Percentiles rank a stretch among this genome's conserved stretches.
Conservation (phyloP, 2,888 invertebrate species). For the Augiades crinisus region DNA sequence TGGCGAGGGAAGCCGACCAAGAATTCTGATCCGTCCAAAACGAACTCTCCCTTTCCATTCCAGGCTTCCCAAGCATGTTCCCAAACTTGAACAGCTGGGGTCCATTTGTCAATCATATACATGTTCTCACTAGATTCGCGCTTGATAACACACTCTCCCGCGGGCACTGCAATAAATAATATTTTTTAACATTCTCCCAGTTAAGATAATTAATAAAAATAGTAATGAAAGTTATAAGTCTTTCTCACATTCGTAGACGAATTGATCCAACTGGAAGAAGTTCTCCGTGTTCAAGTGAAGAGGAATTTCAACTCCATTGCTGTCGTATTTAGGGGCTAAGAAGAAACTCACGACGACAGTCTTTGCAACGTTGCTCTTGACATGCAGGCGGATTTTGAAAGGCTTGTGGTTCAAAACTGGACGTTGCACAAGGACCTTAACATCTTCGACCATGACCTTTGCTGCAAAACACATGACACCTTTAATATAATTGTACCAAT, state of each 20-base stretch:
- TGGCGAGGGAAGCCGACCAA: conserved; percentile 83
- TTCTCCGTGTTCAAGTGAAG: conserved; percentile 78
- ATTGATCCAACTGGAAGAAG: conserved; percentile 82
- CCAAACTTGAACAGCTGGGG: conserved; percentile 60
- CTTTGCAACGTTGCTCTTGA: conserved; percentile 78
- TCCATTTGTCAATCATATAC: conserved; percentile 79
- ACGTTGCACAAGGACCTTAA: conserved; percentile 82
- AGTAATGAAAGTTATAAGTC: too few relatives aligned
- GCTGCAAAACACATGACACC: conserved; percentile 47
- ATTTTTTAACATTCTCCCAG: too few relatives aligned
- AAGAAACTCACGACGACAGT: conserved; percentile 82
- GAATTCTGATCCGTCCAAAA: conserved; percentile 67
- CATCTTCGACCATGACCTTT: conserved; percentile 49
- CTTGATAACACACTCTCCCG: conserved; percentile 72
- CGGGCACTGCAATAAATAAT: conserved; percentile 45
- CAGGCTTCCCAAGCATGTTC: conserved; percentile 71
- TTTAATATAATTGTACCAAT: too few relatives aligned
- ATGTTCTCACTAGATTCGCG: conserved; percentile 82
- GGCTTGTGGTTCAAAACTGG: conserved; percentile 86
- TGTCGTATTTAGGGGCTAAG: conserved; percentile 86
- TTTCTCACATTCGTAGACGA: conserved; percentile 73
- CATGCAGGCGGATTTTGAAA: conserved; percentile 83
- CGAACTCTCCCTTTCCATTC: conserved; percentile 66
- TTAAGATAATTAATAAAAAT: too few relatives aligned
- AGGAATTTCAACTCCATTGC: conserved; percentile 73